These are phyloP conservation scores for Thamnaconus septentrionalis DNA, from an alignment of 2,113 vertebrate genomes.

Conservation along the genomic window DNA sequence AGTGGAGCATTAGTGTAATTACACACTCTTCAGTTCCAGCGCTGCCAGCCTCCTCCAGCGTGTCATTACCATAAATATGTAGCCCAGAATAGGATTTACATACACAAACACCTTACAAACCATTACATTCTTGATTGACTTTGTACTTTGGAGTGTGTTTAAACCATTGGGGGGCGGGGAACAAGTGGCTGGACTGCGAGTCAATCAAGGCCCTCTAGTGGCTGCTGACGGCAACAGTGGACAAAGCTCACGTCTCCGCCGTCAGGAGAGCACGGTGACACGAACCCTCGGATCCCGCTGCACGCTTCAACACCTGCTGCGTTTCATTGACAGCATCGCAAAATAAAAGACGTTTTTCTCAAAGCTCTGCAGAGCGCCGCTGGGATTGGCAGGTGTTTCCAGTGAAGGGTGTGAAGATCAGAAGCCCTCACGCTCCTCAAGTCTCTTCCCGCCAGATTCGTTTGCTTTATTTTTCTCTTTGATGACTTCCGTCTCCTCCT, in stretches of 20 bases:
- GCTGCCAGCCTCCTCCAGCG: constrained; percentile 56
- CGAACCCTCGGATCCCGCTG: no score
- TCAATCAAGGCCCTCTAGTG: constrained; percentile 32
- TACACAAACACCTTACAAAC: constrained; percentile 65
- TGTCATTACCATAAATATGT: constrained; percentile 70
- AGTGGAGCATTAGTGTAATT: constrained; percentile 72
- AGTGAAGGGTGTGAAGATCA: no score
- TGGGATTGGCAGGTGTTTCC: no score
- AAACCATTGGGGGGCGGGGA: constrained; percentile 34
- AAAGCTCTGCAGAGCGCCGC: no score
- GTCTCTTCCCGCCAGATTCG: no score
- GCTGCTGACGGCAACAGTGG: not conserved
- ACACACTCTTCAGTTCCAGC: constrained; percentile 66
- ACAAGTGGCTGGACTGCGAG: constrained; percentile 19
- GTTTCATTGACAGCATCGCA: no score
- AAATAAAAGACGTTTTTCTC: no score
- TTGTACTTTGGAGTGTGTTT: constrained; percentile 51
- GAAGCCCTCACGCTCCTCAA: no score
- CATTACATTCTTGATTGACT: constrained; percentile 65
- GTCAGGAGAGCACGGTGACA: no score
- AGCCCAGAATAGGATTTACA: constrained; percentile 67
- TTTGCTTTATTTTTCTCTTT: no score
- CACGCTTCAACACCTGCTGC: no score
- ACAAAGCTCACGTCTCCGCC: constrained; percentile 30
- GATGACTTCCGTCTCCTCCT: no score